Evolutionary conservation across 2,888 invertebrate genomes (phyloP), one percentile per base, ranked within the genome.

Genomic region (Coenonympha arcania): DNA sequence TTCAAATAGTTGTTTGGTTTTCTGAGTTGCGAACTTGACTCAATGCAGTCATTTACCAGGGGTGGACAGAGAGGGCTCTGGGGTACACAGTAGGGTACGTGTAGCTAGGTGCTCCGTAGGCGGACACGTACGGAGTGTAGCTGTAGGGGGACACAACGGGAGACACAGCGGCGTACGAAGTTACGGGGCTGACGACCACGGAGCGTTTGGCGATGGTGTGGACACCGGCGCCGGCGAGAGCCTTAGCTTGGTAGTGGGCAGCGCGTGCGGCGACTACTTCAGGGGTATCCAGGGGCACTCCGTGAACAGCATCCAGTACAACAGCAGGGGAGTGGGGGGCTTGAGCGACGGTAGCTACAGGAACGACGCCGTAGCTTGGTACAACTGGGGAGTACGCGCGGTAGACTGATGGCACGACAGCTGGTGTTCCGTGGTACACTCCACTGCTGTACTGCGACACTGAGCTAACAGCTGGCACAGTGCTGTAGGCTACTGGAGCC

Each of bases 251-350:
- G 75, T 66, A 83, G 71, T 84, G 86, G 6, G 76, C 79, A 41
- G 77, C 76, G 49, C 82, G 83, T 26, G 85, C 87, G 48, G 85
- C 83, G 43, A 87, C 84, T 6, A 87, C 86, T 54, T 83, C 86
- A 55, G 84, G 82, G 11, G 87, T 87, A 63, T 87, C 85, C 41
- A 87, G 70, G 28, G 87, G 86, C 9, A 86, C 86, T 45, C 86
- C 85, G 58, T 78, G 66, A 36, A 76, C 76, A 33, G 85, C 73
- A 43, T 83, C 81, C 62, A 86, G 61, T 26, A 84, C 79, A 15
- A 85, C 76, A 30, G 85, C 86, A 28, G 87, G 85, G 1, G 82
- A 72, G 69, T 79, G 74, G 36, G 77, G 78, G 19, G 76, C 74
- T 60, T 79, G 80, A 43, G 79, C 63, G 36, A 75, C 57, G 20